phyloP scores from a whole-genome alignment of 2,113 vertebrate species.

The Austrofundulus limnaeus region DNA sequence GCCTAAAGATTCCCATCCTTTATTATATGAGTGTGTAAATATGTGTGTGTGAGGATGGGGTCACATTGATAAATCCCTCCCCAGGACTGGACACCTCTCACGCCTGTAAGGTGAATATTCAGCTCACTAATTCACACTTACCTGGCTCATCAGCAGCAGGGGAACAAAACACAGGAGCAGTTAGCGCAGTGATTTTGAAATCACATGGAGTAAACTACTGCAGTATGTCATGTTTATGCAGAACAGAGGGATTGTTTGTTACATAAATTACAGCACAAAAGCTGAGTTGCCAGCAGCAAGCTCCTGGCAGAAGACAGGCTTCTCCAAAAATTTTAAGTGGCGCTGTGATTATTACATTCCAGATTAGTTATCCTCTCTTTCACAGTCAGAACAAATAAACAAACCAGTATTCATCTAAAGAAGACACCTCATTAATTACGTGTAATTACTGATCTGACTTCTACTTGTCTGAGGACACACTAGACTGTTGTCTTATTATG shows the following conservation, averaged over 20 bases:
- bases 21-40: too few species aligned
- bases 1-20: too few species aligned
- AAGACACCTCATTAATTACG: constrained; percentile 13
- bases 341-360: constrained; percentile 35
- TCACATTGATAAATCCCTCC: too few species aligned
- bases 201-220: not conserved
- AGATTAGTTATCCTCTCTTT: constrained; percentile 20
- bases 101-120: constrained; percentile 1
- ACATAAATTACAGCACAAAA: constrained; percentile 58
- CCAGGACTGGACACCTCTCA: constrained; percentile 12
- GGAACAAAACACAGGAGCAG: not conserved
- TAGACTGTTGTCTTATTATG: not conserved
- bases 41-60: too few species aligned
- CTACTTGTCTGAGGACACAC: not conserved
- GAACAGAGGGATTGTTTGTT: constrained; percentile 32
- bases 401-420: constrained; percentile 9
- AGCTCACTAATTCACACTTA: constrained; percentile 15
- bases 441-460: not conserved
- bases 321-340: constrained; percentile 37
- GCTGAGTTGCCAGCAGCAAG: constrained; percentile 46
- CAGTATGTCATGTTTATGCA: constrained; percentile 13
- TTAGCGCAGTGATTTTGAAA: not conserved
- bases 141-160: constrained; percentile 1
- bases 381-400: constrained; percentile 16
- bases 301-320: constrained; percentile 36